Percentiles rank a stretch among this genome's conserved stretches.
Conservation (phyloP, 2,113 vertebrate genomes). For the Pseudorhombus dupliciocellatus region DNA sequence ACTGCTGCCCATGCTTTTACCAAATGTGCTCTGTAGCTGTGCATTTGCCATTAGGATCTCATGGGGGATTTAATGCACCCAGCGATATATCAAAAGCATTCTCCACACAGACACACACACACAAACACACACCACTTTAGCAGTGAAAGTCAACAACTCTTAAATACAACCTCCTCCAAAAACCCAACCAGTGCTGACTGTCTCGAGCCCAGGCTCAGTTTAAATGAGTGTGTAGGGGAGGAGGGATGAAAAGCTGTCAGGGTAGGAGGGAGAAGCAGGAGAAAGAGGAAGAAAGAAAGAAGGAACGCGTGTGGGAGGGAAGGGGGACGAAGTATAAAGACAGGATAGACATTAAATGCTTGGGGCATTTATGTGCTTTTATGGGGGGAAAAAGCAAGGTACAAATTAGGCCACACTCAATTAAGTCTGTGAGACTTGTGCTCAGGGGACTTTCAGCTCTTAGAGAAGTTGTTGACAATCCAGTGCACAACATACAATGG, state of each 20-base stretch:
- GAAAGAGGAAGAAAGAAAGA: slow-evolving; percentile 35
- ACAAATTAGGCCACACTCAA: slow-evolving; percentile 81
- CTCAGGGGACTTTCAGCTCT: slow-evolving; percentile 77
- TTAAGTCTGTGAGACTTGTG: slow-evolving; percentile 72
- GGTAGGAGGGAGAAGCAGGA: slow-evolving; percentile 42
- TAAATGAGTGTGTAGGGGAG: slow-evolving; percentile 44
- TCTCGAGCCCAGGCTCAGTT: slow-evolving; percentile 37
- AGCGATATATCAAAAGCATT: slow-evolving; percentile 47
- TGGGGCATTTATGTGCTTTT: slow-evolving; percentile 77
- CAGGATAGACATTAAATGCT: slow-evolving; percentile 70
- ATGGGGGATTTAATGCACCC: slow-evolving; percentile 50
- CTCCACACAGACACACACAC: slow-evolving; percentile 1
- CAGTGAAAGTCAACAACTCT: slow-evolving; percentile 29
- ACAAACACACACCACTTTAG: slow-evolving; percentile 19
- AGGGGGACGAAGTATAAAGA: slow-evolving; percentile 62
- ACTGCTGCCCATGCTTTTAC: slow-evolving; percentile 44
- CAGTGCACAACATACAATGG: slow-evolving; percentile 54
- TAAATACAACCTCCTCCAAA: slow-evolving; percentile 21
- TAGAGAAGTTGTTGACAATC: slow-evolving; percentile 68
- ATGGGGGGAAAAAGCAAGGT: slow-evolving; percentile 67
- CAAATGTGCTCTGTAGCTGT: slow-evolving; percentile 44
- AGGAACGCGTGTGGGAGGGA: slow-evolving; percentile 48
- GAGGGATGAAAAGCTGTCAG: slow-evolving; percentile 54
- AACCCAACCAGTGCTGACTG: slow-evolving; percentile 27
- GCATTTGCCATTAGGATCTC: slow-evolving; percentile 57